Conservation (phyloP, 2,888 invertebrate genomes). For the Lucinisca nassula region DNA sequence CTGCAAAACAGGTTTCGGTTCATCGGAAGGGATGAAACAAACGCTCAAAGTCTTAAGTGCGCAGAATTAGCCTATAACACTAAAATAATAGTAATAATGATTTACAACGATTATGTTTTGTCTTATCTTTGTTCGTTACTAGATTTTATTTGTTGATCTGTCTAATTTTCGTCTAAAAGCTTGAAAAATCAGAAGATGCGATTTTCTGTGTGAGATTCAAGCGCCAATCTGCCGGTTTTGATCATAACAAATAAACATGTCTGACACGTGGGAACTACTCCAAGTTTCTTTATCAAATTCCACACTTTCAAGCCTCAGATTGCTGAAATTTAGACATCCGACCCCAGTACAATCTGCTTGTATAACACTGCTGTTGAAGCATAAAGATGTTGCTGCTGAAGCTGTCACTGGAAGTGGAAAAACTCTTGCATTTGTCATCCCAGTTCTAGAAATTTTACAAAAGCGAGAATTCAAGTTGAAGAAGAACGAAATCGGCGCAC, state of each 20-base stretch:
- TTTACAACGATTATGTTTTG: too few relatives aligned
- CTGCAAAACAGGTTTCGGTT: too few relatives aligned
- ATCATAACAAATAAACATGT: conserved; percentile 69
- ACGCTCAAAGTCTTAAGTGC: too few relatives aligned
- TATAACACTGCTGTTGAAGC: conserved; percentile 95
- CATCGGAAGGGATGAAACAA: too few relatives aligned
- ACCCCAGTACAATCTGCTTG: conserved; percentile 91
- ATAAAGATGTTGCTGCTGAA: conserved; percentile 99
- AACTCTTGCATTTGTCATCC: conserved; percentile 98
- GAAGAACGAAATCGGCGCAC: conserved; percentile 91
- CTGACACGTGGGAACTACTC: conserved; percentile 73
- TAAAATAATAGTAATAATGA: too few relatives aligned
- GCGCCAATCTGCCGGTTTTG: conserved; percentile 11
- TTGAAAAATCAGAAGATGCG: not conserved
- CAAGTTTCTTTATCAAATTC: conserved; percentile 57
- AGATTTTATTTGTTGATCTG: too few relatives aligned
- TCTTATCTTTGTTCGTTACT: too few relatives aligned
- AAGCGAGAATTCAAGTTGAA: conserved; percentile 84
- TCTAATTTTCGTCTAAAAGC: not conserved
- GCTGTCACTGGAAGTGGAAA: conserved; percentile 99
- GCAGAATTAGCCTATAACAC: too few relatives aligned
- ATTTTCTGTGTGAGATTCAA: conserved; percentile 11
- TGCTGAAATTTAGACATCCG: conserved; percentile 74
- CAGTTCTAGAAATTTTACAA: conserved; percentile 94
- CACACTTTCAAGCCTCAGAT: conserved; percentile 62